phyloP scores from a whole-genome alignment of 2,113 vertebrate genomes.

The Oncorhynchus tshawytscha region DNA sequence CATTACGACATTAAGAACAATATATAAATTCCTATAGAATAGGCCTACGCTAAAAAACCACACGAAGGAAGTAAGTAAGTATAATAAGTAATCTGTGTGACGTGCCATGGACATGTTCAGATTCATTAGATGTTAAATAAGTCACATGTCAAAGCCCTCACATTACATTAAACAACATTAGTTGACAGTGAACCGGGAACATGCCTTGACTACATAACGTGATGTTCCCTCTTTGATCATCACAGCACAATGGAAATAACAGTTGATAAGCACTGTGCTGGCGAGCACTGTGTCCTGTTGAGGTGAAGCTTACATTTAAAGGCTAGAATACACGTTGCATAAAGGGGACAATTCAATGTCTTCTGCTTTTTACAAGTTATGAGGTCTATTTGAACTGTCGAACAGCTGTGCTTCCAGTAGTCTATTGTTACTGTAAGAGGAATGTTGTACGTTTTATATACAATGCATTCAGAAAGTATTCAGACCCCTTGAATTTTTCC shows the following conservation, averaged over 20 bases:
- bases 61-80: slow-evolving; percentile 60
- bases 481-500: no score
- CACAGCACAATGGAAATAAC: slow-evolving; percentile 19
- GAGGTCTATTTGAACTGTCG: slow-evolving; percentile 37
- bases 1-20: slow-evolving; percentile 71
- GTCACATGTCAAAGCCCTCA: slow-evolving; percentile 61
- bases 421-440: not conserved
- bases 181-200: slow-evolving; percentile 42
- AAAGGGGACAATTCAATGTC: slow-evolving; percentile 11
- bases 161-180: slow-evolving; percentile 53
- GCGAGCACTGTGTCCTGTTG: not conserved
- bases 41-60: slow-evolving; percentile 68
- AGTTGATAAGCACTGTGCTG: slow-evolving; percentile 38
- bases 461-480: slow-evolving; percentile 15
- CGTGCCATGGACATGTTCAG: slow-evolving; percentile 70
- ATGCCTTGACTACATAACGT: slow-evolving; percentile 36
- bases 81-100: slow-evolving; percentile 59
- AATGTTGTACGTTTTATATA: not conserved
- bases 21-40: slow-evolving; percentile 69
- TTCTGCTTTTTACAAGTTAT: slow-evolving; percentile 16
- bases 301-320: slow-evolving; percentile 29
- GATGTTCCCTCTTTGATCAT: slow-evolving; percentile 26
- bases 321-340: slow-evolving; percentile 11
- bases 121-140: slow-evolving; percentile 42
- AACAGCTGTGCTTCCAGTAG: slow-evolving; percentile 49